Evolutionary conservation across 2,797 vertebrate genomes (phyloP), one percentile per base, ranked within the genome.

Genomic region (Betta splendens): DNA sequence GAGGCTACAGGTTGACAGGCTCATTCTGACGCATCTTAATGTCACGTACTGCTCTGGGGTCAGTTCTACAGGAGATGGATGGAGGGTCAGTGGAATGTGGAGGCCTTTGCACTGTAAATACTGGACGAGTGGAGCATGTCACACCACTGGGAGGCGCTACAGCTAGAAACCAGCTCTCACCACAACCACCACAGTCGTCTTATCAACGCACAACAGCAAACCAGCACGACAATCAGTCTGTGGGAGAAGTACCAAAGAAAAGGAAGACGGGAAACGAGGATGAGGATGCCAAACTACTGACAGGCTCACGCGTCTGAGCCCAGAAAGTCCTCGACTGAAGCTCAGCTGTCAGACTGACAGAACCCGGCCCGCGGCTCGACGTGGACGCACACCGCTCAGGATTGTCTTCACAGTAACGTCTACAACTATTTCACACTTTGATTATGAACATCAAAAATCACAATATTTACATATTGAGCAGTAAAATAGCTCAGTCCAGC

Each of bases 391-490:
- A 61, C 21, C 59, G 77, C 72, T 75, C 73, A 48, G 71, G 89
- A 92, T 90, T 92, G 91, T 92, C 87, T 85, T 91, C 90, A 91
- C 89, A 90, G 85, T 88, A 86, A 87, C 75, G 79, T 72, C 64
- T 85, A 81, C 38, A 45, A 72, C 76, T 69, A 81, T 79, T 86
- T 84, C 70, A 75, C 76, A 84, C 72, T 80, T 84, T 83, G 77
- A 84, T 89, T 45, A 83, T 76, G 70, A 51, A 84, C 85, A 86
- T 85, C 56, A 90, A 89, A 91, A 91, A 89, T 83, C 90, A 77
- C 49, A 70, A 37, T 90, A 90, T 92, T 89, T 92, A 92, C 89
- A 92, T 74, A 60, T 83, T 66, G 64, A 75, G 76, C 85, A 80
- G 62, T 85, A 88, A 87, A 89, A 85, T 87, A 87, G 51, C 82